phyloP scores from a whole-genome alignment of 2,888 invertebrate species.

The Dinocampus coccinellae region DNA sequence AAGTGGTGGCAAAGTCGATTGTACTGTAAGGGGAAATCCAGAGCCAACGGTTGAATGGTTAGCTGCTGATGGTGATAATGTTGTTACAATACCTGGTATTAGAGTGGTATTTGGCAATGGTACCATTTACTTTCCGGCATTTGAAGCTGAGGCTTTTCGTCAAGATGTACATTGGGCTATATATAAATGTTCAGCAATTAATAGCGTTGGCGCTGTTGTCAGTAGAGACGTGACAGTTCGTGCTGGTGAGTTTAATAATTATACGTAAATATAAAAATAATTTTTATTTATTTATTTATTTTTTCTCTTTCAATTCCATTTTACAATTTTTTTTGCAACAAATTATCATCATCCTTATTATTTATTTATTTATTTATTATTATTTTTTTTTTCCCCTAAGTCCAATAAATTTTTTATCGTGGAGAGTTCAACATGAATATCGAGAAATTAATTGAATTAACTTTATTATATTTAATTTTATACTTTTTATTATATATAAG shows the following conservation, averaged over 20 bases:
- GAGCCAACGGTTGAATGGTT: slow-evolving; percentile 73
- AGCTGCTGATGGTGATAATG: slow-evolving; percentile 71
- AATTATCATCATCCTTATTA: neutral
- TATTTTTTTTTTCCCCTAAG: neutral
- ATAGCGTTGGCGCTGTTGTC: slow-evolving; percentile 81
- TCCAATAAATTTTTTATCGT: slow-evolving; percentile 2
- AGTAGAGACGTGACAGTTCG: slow-evolving; percentile 89
- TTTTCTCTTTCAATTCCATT: neutral
- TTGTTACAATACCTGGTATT: slow-evolving; percentile 71
- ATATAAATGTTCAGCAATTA: slow-evolving; percentile 72
- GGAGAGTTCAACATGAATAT: slow-evolving; percentile 19
- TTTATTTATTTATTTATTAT: slow-evolving; percentile 1
- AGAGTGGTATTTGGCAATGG: slow-evolving; percentile 72
- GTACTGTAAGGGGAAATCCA: slow-evolving; percentile 72
- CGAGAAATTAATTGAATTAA: slow-evolving; percentile 25
- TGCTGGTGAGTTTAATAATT: slow-evolving; percentile 78
- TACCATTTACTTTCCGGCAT: slow-evolving; percentile 72
- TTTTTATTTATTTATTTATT: neutral
- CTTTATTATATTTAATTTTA: neutral
- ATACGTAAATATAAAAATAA: neutral
- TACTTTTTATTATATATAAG: neutral
- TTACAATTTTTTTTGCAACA: neutral
- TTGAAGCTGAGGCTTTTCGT: slow-evolving; percentile 73
- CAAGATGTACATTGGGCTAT: slow-evolving; percentile 74
- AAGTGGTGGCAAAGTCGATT: slow-evolving; percentile 72